Base-by-base conservation (phyloP, 2,888 invertebrate species). In the Timema podura region DNA sequence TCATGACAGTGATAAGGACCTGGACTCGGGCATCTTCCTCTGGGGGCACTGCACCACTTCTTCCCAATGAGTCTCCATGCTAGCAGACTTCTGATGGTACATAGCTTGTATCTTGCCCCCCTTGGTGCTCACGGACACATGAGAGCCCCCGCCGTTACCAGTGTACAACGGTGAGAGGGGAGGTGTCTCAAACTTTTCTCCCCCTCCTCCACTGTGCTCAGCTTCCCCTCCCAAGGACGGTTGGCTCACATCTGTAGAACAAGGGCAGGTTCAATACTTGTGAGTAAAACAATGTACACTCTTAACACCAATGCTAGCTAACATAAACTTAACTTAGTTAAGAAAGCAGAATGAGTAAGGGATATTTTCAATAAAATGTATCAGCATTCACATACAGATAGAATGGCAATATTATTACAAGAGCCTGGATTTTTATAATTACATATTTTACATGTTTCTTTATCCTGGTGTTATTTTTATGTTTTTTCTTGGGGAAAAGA, bases 191-290 rank as follows among this genome's bases (percentile, higher is more conserved):
- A 79, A 75, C 75, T 80, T 77, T 71, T 83, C 84, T 67, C 81
- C 78, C 68, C 49, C 57, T 15, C 44, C 68, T n/a, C 78, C 75
- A 76, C 76, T 78, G 74, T 64, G 79, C 77, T 90, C 86, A 76
- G 86, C 86, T 77, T 90, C 90, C 7, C 87, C 86, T 73, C 91
- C 91, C 70, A 91, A 80, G 0, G 91, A 91, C 0, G 91, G 90
- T 78, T 91, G 91, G 77, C 91, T 91, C 5, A 90, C 86, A 77
- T 92, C 92, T 89, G 76, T 15, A 73, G 74, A 57, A 68, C n/a
- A 70, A 68, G 57, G 44, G 68, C 16, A 65, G 13, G 13, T 30
- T 30, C 30, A 30, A 30, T 30, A 30, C 30, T 30, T 30, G 30
- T 30, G 30, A 30, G 30, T 30, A 30, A 30, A 30, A 30, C 30